Percentiles rank a stretch among this genome's conserved stretches.
Evolutionary conservation across 2,797 vertebrate species (phyloP).

Genomic region (Lagodon rhomboides): DNA sequence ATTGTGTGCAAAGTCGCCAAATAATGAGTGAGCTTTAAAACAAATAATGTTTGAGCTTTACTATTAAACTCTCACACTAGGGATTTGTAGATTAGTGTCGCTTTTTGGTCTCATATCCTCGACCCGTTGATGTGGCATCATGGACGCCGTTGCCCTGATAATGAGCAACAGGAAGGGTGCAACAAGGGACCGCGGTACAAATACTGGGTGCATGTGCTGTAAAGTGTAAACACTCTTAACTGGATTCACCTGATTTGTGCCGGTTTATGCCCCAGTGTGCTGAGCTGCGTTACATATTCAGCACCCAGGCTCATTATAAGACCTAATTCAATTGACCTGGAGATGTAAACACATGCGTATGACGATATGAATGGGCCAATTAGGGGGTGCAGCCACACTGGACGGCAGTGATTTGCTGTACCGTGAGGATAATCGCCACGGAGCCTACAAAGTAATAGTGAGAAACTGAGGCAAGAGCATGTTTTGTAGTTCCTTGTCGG

Average conservation of each 20-base stretch:
- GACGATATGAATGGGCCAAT: constrained; percentile 59
- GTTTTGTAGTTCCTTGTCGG: constrained; percentile 57
- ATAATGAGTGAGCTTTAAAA: constrained; percentile 79
- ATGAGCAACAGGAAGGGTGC: constrained; percentile 73
- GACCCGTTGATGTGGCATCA: constrained; percentile 61
- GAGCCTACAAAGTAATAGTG: constrained; percentile 53
- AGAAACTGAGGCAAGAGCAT: constrained; percentile 46
- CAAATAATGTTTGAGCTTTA: constrained; percentile 80
- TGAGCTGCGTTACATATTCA: constrained; percentile 59
- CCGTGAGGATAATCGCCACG: constrained; percentile 42
- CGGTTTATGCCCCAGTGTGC: constrained; percentile 75
- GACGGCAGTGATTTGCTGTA: constrained; percentile 48
- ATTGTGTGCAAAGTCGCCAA: constrained; percentile 49
- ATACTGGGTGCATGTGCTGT: constrained; percentile 62
- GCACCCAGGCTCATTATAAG: constrained; percentile 71
- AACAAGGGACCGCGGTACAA: constrained; percentile 48
- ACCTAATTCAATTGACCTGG: constrained; percentile 72
- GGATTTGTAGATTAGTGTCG: constrained; percentile 76
- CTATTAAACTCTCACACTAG: constrained; percentile 76
- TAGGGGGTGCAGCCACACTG: constrained; percentile 35
- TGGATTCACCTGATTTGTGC: constrained; percentile 83
- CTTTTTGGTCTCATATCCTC: constrained; percentile 67
- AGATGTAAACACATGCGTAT: constrained; percentile 69
- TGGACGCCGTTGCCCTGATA: constrained; percentile 55
- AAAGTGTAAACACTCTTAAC: constrained; percentile 79